phyloP scores from a whole-genome alignment of 2,888 invertebrate genomes.

The Blastobasis lacticolella region DNA sequence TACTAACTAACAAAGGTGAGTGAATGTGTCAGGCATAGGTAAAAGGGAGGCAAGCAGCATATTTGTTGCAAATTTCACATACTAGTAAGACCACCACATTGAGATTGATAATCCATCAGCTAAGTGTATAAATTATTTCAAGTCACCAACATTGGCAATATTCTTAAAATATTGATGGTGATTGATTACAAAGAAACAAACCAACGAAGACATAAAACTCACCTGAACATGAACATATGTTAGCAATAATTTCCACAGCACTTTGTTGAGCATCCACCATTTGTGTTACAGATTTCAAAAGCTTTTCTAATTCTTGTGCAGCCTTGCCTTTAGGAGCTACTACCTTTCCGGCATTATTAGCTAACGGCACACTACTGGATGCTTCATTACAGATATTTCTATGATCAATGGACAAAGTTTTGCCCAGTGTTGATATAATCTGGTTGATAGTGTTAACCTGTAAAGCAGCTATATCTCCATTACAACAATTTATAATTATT shows the following conservation, averaged over 20 bases:
- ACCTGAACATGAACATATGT: constrained; percentile 80
- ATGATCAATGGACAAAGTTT: constrained; percentile 71
- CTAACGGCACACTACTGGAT: constrained; percentile 61
- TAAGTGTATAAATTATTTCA: no score
- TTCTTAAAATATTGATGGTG: no score
- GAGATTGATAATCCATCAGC: no score
- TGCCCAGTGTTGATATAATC: constrained; percentile 66
- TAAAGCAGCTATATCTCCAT: constrained; percentile 47
- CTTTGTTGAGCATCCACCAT: constrained; percentile 80
- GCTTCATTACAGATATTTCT: constrained; percentile 61
- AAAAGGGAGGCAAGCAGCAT: no score
- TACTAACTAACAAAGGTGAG: no score
- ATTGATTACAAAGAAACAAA: no score
- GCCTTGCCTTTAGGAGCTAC: constrained; percentile 46
- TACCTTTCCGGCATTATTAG: constrained; percentile 36
- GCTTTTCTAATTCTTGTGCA: constrained; percentile 54
- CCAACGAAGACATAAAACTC: constrained; percentile 14
- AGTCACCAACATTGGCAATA: no score
- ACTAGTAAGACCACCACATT: no score
- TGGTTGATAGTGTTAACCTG: constrained; percentile 61
- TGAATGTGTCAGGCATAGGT: no score
- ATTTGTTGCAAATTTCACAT: no score
- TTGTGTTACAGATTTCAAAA: constrained; percentile 64
- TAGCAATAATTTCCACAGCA: constrained; percentile 81
- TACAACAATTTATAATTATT: constrained; percentile 70